Base-by-base conservation (phyloP, 2,888 invertebrate species). In the Pachydiplax longipennis region DNA sequence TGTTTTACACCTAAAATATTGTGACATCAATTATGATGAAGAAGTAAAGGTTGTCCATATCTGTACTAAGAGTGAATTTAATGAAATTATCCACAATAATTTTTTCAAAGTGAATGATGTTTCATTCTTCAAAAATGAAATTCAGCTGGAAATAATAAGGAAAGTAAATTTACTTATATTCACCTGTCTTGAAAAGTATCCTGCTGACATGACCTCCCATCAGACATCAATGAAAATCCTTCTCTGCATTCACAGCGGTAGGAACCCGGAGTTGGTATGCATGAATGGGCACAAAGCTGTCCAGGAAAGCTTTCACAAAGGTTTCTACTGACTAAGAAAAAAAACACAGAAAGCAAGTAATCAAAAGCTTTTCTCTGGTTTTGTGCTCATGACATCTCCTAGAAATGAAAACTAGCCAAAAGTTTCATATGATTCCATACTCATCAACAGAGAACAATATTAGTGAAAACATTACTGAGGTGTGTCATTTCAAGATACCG, bases 241-340 rank as follows among this genome's bases (percentile, higher is more conserved):
- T 96, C 95, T 90, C 96, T 95, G 93, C 97, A 97, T 92, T 95
- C 95, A 93, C 97, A 97, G 91, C 94, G 95, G 93, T 96, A 97
- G 0, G 97, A 97, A 0, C 96, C 96, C 0, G 95, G 96, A 0
- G 96, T 95, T 2, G 97, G 96, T 40, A 97, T 95, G 93, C 98
- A 98, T 92, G 96, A 96, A 92, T 98, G 97, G 0, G 97, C 96
- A 93, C 98, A 98, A 22, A 97, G 94, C 92, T 95, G 93, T n/a
- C 94, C 95, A 93, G 94, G 94, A 92, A 95, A 95, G 73, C 94
- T 92, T 73, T 95, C 95, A 92, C 96, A 96, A 87, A 96, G 94
- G 92, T 95, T 95, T 92, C 95, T 95, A 6, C 18, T 18, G 1
- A 10, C 87, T 87, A 31, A 13, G 35, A 87, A 37, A 13, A n/a